Evolutionary conservation across 1,140 invertebrate species (phyloP).

Genomic region (Drosophila pectinifera): DNA sequence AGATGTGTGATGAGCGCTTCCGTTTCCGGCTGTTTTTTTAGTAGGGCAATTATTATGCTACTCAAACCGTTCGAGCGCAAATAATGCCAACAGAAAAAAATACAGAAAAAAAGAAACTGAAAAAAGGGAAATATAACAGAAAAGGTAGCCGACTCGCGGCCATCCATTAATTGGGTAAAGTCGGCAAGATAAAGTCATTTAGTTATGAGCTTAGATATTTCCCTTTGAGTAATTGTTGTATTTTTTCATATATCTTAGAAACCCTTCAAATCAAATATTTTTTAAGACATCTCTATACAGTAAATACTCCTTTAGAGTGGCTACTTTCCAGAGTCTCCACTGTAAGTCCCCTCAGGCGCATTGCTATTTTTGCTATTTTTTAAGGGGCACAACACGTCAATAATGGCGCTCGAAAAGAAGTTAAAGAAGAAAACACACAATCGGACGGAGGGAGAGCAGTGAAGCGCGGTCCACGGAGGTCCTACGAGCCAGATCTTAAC

Average conservation of each 20-base stretch:
- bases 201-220: not conserved
- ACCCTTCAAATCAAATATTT: no score
- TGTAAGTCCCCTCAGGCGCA: not conserved
- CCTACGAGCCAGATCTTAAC: conserved; percentile 33
- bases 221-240: not conserved
- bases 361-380: conserved; percentile 23
- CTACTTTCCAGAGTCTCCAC: no score
- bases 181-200: conserved; percentile 5
- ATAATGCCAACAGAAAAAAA: conserved; percentile 31
- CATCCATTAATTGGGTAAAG: conserved; percentile 11
- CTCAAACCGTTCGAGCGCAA: conserved; percentile 60
- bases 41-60: conserved; percentile 61
- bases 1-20: conserved; percentile 57
- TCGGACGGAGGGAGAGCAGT: conserved; percentile 45
- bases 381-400: conserved; percentile 74
- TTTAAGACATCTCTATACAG: no score
- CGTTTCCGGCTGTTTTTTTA: conserved; percentile 48
- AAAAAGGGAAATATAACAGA: conserved; percentile 5
- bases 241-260: not conserved
- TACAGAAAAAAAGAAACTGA: not conserved
- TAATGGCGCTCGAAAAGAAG: conserved; percentile 77
- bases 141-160: conserved; percentile 2
- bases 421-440: conserved; percentile 75
- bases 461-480: conserved; percentile 36
- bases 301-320: no score